These are phyloP conservation scores for Drosophila anomalipes DNA, from an alignment of 2,888 invertebrate genomes.

Conservation along the genomic window DNA sequence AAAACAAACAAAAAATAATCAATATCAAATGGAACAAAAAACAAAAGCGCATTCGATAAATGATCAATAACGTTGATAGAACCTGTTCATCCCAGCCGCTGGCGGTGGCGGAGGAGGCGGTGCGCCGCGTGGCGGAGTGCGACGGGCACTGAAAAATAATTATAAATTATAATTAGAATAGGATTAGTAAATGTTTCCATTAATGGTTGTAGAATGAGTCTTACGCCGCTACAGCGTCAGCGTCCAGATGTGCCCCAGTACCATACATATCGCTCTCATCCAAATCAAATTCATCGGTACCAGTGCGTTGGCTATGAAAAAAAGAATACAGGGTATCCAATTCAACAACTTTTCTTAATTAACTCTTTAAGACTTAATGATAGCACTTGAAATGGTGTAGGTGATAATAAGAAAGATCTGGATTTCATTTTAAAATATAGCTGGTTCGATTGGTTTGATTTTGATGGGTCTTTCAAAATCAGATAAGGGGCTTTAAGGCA, in stretches of 20 bases:
- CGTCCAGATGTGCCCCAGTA: slow-evolving; percentile 66
- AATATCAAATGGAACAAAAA: slow-evolving; percentile 56
- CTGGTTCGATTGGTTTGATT: not conserved
- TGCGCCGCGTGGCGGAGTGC: slow-evolving; percentile 83
- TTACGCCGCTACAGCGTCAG: slow-evolving; percentile 81
- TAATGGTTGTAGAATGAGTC: slow-evolving; percentile 13
- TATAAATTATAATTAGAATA: not conserved
- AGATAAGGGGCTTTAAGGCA: not conserved
- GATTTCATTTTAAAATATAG: not conserved
- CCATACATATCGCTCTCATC: slow-evolving; percentile 81
- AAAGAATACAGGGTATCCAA: not conserved
- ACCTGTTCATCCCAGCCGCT: slow-evolving; percentile 83
- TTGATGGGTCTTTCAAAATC: slow-evolving; percentile 3
- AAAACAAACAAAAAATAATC: slow-evolving; percentile 53
- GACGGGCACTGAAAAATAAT: slow-evolving; percentile 78
- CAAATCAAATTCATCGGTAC: slow-evolving; percentile 81
- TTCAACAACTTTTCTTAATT: not conserved
- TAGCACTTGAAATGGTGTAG: slow-evolving; percentile 22
- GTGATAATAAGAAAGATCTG: not conserved
- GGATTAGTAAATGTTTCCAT: not conserved
- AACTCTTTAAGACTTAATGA: slow-evolving; percentile 1
- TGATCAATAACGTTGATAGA: slow-evolving; percentile 82
- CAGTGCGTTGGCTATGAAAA: slow-evolving; percentile 70
- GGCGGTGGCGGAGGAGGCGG: slow-evolving; percentile 84
- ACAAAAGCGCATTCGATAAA: slow-evolving; percentile 53